Conservation (phyloP, 2,113 vertebrate genomes). For the Rhabdomys dilectus region DNA sequence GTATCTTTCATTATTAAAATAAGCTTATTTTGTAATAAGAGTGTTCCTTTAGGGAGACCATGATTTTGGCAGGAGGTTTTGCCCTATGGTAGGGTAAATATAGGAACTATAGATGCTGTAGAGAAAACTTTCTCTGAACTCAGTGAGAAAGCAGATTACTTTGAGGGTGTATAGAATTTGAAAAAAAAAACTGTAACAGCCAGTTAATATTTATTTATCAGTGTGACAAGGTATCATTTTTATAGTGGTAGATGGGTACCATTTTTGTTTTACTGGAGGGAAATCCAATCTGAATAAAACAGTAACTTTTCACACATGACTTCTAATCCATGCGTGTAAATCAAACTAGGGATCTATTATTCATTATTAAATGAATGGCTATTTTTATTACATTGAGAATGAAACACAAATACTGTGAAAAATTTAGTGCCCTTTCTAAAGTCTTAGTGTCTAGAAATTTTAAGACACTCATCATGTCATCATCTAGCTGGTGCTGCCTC, state of each 20-base stretch:
- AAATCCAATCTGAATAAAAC: conserved; percentile 93
- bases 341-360: conserved; percentile 94
- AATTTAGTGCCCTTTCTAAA: conserved; percentile 88
- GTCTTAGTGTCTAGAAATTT: conserved; percentile 81
- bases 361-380: conserved; percentile 95
- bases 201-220: conserved; percentile 84
- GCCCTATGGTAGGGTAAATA: neutral
- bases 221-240: conserved; percentile 83
- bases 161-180: conserved; percentile 68
- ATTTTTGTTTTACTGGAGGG: conserved; percentile 91
- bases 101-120: neutral
- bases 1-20: neutral
- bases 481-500: conserved; percentile 78
- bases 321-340: conserved; percentile 97
- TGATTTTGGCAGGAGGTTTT: neutral
- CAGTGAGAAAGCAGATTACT: conserved; percentile 49
- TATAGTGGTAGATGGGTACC: conserved; percentile 87
- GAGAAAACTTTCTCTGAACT: conserved; percentile 42
- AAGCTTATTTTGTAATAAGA: neutral
- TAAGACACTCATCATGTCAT: conserved; percentile 88
- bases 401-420: conserved; percentile 94
- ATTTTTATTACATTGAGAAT: conserved; percentile 95
- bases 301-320: conserved; percentile 96
- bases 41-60: neutral
- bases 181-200: conserved; percentile 69